A percentile compares a stretch with the other conserved stretches of the same genome.
Evolutionary conservation across 2,888 invertebrate species (phyloP).

Genomic region (Noctuana brunneofusca): DNA sequence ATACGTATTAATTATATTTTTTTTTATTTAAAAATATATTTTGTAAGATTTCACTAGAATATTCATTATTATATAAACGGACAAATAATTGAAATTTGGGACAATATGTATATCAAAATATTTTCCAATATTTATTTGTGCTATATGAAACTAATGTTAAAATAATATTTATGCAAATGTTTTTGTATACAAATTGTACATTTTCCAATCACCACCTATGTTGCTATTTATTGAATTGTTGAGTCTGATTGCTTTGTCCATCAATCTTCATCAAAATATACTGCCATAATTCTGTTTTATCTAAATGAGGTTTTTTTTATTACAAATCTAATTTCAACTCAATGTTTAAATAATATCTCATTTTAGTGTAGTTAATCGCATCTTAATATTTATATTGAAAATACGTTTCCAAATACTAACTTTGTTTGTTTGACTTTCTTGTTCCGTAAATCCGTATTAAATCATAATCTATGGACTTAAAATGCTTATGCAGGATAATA

Average conservation of each 20-base stretch:
- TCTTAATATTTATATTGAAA: not conserved
- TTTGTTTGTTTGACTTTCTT: not conserved
- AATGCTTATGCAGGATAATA: not conserved
- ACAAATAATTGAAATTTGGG: too few relatives aligned
- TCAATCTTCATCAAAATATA: constrained; percentile 11
- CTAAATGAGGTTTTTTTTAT: constrained; percentile 5
- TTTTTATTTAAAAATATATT: too few relatives aligned
- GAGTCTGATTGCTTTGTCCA: constrained; percentile 3
- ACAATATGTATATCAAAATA: too few relatives aligned
- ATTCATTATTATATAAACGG: too few relatives aligned
- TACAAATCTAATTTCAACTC: not conserved
- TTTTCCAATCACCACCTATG: not conserved
- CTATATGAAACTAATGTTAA: too few relatives aligned
- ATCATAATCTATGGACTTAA: not conserved
- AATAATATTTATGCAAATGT: not conserved
- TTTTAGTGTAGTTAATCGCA: not conserved
- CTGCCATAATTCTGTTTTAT: not conserved
- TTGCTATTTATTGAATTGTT: constrained; percentile 1
- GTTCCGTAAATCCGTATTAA: not conserved
- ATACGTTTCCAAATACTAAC: not conserved
- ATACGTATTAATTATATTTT: too few relatives aligned
- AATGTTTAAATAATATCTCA: not conserved
- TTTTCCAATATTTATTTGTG: too few relatives aligned
- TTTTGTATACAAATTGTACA: not conserved
- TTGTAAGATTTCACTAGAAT: too few relatives aligned